Evolutionary conservation across 2,113 vertebrate genomes (phyloP).

Genomic region (Hippocampus zosterae): DNA sequence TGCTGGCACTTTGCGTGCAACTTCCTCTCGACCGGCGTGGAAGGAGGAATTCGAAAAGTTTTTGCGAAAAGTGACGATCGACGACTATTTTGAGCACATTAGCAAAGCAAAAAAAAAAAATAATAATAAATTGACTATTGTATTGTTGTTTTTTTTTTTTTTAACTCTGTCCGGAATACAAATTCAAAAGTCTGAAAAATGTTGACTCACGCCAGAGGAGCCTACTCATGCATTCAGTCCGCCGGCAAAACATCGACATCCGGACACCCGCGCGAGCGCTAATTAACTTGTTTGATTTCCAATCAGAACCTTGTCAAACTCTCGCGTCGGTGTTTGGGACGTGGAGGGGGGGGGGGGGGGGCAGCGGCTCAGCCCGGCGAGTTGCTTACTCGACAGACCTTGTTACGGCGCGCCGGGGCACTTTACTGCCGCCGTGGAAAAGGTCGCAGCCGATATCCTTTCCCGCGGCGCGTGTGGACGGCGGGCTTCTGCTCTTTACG

Average conservation of each 20-base stretch:
- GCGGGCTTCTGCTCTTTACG: constrained; percentile 58
- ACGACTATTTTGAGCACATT: too few species aligned
- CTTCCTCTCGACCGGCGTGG: constrained; percentile 20
- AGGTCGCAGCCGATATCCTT: constrained; percentile 63
- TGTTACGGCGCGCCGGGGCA: constrained; percentile 54
- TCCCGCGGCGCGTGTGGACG: constrained; percentile 19
- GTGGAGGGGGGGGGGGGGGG: background rate
- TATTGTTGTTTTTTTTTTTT: too few species aligned
- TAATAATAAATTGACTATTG: too few species aligned
- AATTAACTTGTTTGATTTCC: constrained; percentile 71
- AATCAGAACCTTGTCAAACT: constrained; percentile 56
- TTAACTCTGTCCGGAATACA: too few species aligned
- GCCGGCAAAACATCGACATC: background rate
- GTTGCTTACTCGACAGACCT: constrained; percentile 78
- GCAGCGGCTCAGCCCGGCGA: constrained; percentile 68
- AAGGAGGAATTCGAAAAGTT: background rate
- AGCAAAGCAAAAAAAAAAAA: too few species aligned
- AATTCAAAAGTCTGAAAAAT: too few species aligned
- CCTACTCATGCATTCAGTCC: too few species aligned
- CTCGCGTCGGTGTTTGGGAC: background rate
- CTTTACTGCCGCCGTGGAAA: constrained; percentile 63
- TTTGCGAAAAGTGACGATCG: background rate
- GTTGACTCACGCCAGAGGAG: too few species aligned
- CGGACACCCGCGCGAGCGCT: constrained; percentile 36
- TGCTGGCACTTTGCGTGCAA: background rate